phyloP scores from a whole-genome alignment of 2,113 vertebrate species.

The Barnardius zonarius region DNA sequence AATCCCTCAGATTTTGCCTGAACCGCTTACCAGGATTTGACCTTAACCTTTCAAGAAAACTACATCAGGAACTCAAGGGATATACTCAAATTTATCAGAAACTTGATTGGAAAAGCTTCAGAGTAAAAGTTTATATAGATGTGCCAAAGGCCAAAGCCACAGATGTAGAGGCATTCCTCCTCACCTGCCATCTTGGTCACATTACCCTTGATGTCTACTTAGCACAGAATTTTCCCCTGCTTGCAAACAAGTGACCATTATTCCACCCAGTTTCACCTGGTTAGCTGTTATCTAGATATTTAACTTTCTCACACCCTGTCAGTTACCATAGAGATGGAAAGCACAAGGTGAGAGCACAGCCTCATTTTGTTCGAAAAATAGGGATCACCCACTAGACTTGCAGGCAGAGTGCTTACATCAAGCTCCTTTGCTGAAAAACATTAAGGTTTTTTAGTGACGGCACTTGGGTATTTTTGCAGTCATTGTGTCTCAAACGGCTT shows the following conservation, averaged over 20 bases:
- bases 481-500: background rate
- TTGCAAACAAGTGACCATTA: background rate
- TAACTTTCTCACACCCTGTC: rapidly evolving
- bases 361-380: background rate
- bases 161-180: background rate
- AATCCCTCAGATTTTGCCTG: background rate
- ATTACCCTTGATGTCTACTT: background rate
- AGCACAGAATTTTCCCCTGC: background rate
- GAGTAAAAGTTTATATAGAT: background rate
- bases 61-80: background rate
- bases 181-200: background rate
- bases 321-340: background rate
- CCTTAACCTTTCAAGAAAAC: background rate
- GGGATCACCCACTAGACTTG: background rate
- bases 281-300: background rate
- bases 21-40: background rate
- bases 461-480: background rate
- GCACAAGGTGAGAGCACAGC: background rate
- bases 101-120: background rate
- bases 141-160: background rate
- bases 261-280: background rate
- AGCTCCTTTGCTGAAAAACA: background rate
- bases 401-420: background rate
- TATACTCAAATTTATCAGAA: background rate
- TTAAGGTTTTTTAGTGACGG: background rate